Conservation (phyloP, 2,797 vertebrate species). For the Anas bernieri region DNA sequence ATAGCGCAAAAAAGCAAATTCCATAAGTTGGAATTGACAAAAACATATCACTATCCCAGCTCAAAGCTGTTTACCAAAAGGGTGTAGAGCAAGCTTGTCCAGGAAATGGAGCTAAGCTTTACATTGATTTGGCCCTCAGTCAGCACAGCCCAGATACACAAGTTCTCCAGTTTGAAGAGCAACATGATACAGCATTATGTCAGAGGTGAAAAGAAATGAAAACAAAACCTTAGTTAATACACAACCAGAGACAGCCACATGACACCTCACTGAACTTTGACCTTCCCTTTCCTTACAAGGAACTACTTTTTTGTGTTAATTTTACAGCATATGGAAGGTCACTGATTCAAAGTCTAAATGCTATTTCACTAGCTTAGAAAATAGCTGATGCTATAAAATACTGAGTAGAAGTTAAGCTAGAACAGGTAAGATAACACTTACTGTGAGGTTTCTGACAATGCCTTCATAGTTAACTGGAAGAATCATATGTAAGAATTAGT, state of each 20-base stretch:
- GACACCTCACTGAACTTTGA: background rate
- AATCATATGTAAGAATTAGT: slow-evolving; percentile 76
- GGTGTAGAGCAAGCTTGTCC: background rate
- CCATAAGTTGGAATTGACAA: background rate
- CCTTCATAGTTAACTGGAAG: slow-evolving; percentile 91
- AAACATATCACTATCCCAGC: background rate
- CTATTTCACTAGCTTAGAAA: background rate
- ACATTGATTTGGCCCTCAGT: background rate
- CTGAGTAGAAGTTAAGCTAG: background rate
- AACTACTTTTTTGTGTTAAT: background rate
- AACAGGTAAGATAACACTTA: slow-evolving; percentile 77
- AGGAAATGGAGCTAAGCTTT: background rate
- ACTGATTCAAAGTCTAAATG: background rate
- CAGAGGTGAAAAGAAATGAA: background rate
- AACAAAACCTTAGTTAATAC: background rate
- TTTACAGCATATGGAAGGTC: background rate
- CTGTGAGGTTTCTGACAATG: slow-evolving; percentile 90
- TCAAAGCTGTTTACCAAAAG: background rate
- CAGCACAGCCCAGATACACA: background rate
- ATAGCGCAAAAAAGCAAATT: background rate
- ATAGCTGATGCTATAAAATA: background rate
- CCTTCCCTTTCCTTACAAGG: background rate
- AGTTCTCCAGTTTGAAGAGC: background rate
- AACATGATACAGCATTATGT: background rate
- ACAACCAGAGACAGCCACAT: background rate